Conservation (phyloP, 2,888 invertebrate species). For the Oxycera nigricornis region DNA sequence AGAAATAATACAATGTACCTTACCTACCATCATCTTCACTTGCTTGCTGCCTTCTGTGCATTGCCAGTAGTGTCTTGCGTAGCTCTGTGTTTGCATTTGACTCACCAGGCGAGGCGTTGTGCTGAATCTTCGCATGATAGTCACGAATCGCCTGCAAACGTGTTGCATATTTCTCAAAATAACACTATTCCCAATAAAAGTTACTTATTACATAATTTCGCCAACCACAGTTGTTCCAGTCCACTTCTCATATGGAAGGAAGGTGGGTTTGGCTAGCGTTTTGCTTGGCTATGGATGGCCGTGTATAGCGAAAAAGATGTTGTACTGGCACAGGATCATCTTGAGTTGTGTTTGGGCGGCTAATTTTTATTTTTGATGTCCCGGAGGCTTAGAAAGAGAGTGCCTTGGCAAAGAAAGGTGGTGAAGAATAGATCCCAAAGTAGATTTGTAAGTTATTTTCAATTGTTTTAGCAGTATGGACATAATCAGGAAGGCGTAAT, state of each 20-base stretch:
- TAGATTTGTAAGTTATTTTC: no score
- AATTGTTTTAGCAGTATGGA: no score
- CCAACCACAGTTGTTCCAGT: constrained; percentile 35
- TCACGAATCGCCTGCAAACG: constrained; percentile 40
- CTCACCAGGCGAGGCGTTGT: not conserved
- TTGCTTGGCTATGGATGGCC: constrained; percentile 14
- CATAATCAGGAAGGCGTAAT: no score
- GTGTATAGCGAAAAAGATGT: no score
- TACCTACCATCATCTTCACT: not conserved
- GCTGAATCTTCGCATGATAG: constrained; percentile 30
- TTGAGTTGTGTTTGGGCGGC: not conserved
- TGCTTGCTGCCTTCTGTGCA: not conserved
- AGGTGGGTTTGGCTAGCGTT: not conserved
- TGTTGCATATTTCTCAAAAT: constrained; percentile 43
- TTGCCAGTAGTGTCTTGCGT: not conserved
- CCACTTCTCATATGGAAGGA: constrained; percentile 16
- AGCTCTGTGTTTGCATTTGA: not conserved
- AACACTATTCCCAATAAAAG: constrained; percentile 42
- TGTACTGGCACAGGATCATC: no score
- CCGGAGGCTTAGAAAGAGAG: no score
- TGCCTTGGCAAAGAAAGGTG: no score
- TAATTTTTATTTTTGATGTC: not conserved
- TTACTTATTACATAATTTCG: constrained; percentile 42
- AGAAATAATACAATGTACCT: not conserved
- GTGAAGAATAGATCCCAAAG: no score